These are phyloP conservation scores for Leontocebus nigricollis DNA, from an alignment of 2,797 vertebrate genomes.

Conservation along the genomic window DNA sequence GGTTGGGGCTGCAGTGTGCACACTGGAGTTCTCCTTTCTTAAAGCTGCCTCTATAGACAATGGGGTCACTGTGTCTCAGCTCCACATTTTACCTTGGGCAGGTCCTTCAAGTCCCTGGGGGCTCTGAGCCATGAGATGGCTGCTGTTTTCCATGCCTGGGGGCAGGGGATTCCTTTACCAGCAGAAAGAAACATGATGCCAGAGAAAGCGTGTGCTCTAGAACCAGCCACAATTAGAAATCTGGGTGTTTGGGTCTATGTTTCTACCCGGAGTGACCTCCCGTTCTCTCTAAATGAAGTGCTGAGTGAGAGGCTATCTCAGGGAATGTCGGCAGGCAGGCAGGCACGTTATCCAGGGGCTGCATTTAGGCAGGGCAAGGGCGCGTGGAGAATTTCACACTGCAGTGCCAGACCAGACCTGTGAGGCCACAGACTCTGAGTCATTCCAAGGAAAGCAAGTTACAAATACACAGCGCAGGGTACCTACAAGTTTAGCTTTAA, in stretches of 20 bases:
- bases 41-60: not conserved
- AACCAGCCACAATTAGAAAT: not conserved
- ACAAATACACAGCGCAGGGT: not conserved
- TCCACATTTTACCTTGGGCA: no score
- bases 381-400: not conserved
- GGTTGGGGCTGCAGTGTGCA: fast-evolving
- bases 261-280: not conserved
- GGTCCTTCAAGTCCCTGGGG: no score
- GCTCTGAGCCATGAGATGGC: no score
- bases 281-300: not conserved
- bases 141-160: not conserved
- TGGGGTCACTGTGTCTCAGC: not conserved
- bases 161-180: not conserved
- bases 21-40: not conserved
- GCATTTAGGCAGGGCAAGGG: fast-evolving
- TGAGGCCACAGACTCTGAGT: not conserved
- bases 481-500: not conserved
- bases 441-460: not conserved
- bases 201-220: not conserved
- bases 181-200: not conserved
- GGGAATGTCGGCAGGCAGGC: not conserved
- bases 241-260: not conserved
- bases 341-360: not conserved
- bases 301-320: not conserved
- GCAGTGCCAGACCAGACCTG: not conserved